Conservation (phyloP, 2,113 vertebrate genomes). For the Cinclus cinclus region DNA sequence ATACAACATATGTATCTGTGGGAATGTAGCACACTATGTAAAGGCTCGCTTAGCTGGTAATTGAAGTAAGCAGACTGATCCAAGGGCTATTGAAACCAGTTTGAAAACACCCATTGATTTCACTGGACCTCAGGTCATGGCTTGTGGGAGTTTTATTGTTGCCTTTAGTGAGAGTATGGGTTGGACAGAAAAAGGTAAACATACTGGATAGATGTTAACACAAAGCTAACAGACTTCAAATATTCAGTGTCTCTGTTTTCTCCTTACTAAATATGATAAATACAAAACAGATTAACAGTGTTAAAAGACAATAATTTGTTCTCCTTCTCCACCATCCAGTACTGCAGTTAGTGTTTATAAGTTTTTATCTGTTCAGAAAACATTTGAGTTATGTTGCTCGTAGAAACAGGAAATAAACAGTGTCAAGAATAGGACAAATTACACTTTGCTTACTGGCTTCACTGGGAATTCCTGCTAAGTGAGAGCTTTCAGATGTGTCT, state of each 20-base stretch:
- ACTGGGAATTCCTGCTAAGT: not conserved
- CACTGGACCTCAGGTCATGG: slow-evolving; percentile 30
- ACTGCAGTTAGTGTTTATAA: not conserved
- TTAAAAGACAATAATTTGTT: not conserved
- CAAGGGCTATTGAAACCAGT: slow-evolving; percentile 37
- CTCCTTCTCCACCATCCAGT: not conserved
- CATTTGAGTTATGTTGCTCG: not conserved
- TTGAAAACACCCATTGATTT: slow-evolving; percentile 59
- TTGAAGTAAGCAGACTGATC: slow-evolving; percentile 30
- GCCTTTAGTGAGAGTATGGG: not conserved
- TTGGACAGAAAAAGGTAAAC: slow-evolving; percentile 34
- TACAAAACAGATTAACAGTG: not conserved
- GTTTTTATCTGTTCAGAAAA: slow-evolving; percentile 5
- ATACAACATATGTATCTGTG: slow-evolving; percentile 23
- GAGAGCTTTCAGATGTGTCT: not conserved
- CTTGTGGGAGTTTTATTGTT: slow-evolving; percentile 38
- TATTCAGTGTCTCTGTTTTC: not conserved
- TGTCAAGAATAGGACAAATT: not conserved
- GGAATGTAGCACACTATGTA: not conserved
- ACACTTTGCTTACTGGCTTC: not conserved
- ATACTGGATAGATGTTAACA: not conserved
- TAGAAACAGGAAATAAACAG: not conserved
- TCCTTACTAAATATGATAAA: not conserved
- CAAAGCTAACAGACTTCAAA: slow-evolving; percentile 22
- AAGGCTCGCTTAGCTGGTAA: not conserved